Conservation (phyloP, 2,113 vertebrate species). For the Leucopsar rothschildi region DNA sequence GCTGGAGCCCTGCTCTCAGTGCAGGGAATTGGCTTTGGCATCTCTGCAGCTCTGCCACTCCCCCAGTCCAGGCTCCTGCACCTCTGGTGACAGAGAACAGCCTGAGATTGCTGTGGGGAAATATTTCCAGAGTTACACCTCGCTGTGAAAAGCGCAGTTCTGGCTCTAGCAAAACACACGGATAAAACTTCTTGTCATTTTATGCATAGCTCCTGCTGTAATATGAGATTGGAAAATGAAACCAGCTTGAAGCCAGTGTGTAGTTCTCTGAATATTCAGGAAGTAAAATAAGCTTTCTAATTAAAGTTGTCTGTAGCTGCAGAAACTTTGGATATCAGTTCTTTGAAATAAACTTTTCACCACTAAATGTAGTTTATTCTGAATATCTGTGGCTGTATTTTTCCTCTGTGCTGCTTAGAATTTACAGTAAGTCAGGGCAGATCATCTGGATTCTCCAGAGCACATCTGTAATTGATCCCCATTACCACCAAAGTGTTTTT, state of each 20-base stretch:
- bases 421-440: neutral
- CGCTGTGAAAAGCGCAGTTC: neutral
- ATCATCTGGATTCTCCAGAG: neutral
- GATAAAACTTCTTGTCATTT: neutral
- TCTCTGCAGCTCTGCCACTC: neutral
- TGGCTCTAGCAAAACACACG: neutral
- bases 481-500: neutral
- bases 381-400: neutral
- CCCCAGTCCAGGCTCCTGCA: neutral
- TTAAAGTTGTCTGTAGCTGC: conserved; percentile 18
- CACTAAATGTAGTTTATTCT: neutral
- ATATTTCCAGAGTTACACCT: neutral
- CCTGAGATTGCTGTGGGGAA: neutral
- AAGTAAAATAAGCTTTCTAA: conserved; percentile 30
- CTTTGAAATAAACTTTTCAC: neutral
- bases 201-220: neutral
- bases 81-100: neutral
- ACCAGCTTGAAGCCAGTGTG: neutral
- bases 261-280: neutral
- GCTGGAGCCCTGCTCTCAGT: fast-evolving
- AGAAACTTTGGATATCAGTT: neutral
- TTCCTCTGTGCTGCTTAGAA: neutral
- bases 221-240: neutral
- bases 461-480: neutral
- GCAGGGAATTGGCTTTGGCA: neutral